Base-by-base conservation (phyloP, 2,797 vertebrate genomes). In the Smutsia temminckii region DNA sequence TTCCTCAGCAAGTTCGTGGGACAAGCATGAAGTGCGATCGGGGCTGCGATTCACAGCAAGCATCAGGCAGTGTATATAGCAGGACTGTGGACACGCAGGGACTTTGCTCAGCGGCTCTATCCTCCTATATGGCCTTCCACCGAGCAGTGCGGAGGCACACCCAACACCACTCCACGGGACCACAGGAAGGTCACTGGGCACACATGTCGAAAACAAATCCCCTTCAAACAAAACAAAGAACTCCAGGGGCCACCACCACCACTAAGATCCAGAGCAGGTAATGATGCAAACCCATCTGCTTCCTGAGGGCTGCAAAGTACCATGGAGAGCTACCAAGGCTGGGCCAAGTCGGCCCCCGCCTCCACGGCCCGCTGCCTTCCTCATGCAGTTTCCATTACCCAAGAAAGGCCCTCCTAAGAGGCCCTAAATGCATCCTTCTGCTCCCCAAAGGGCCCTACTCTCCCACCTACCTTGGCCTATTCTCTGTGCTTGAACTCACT, bases 301-400 rank as follows among this genome's bases (percentile, higher is more conserved):
- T 77, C 57, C 5, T 0, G 27, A 25, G 8, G 10, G 61, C 49
- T 69, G 72, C 72, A 12, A 37, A 95, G 97, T 78, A 96, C 96
- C 93, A 96, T 88, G 95, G 96, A 97, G 95, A 97, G 94, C 97
- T 95, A 90, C 91, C 72, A 16, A 69, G 27, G 83, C 59, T 16
- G 2, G 0, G 37, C 8, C 59, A 32, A 53, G 37, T 5, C 46
- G 40, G 21, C 0, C 61, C 5, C 4, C 53, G 34, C 34, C 32
- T 69, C 55, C 20, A 59, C 17, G 6, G 3, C 1, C 29, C 34
- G 25, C 40, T 42, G 29, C 40, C 61, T 49, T 21, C 49, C 77
- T 79, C 66, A 9, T 2, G 46, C 37, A 46, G 53, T 25, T 21
- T 61, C 51, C 16, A 1, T 40, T 13, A 79, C 18, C 23, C 0